A percentile compares a stretch with the other conserved stretches of the same genome.
Evolutionary conservation across 1,140 invertebrate species (phyloP).

Genomic region (Aricia agestis): DNA sequence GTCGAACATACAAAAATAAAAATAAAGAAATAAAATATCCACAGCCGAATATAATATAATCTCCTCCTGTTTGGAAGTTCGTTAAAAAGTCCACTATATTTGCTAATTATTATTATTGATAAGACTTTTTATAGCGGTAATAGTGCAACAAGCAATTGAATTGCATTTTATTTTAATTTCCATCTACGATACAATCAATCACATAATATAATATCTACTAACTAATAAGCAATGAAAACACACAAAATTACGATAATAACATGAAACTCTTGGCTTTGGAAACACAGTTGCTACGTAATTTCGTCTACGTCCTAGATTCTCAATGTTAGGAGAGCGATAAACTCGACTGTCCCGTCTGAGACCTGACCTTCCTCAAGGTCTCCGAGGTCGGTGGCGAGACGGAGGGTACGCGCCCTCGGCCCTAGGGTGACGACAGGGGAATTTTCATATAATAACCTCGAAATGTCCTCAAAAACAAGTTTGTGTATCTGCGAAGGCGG

Average conservation of each 20-base stretch:
- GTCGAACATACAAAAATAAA: too few relatives aligned
- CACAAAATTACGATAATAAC: not conserved
- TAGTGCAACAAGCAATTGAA: too few relatives aligned
- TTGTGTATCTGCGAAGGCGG: conserved; percentile 35
- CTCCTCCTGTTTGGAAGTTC: too few relatives aligned
- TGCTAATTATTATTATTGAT: too few relatives aligned
- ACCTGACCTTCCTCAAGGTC: conserved; percentile 49
- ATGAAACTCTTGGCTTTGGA: not conserved
- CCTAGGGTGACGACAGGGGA: conserved; percentile 47
- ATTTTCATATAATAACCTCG: conserved; percentile 63
- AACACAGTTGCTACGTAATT: not conserved
- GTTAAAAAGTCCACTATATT: too few relatives aligned
- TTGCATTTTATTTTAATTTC: too few relatives aligned
- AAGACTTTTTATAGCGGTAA: too few relatives aligned
- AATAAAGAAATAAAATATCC: too few relatives aligned
- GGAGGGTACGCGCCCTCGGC: conserved; percentile 38
- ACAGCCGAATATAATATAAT: too few relatives aligned
- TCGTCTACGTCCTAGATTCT: conserved; percentile 2
- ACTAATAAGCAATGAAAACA: not conserved
- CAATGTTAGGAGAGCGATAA: conserved; percentile 28
- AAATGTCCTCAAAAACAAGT: conserved; percentile 54
- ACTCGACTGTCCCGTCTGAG: conserved; percentile 37
- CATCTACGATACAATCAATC: too few relatives aligned
- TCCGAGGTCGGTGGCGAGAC: conserved; percentile 49
- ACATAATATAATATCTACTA: too few relatives aligned